Evolutionary conservation across 2,888 invertebrate genomes (phyloP), one percentile per base, ranked within the genome.

Genomic region (Lymantria dispar): DNA sequence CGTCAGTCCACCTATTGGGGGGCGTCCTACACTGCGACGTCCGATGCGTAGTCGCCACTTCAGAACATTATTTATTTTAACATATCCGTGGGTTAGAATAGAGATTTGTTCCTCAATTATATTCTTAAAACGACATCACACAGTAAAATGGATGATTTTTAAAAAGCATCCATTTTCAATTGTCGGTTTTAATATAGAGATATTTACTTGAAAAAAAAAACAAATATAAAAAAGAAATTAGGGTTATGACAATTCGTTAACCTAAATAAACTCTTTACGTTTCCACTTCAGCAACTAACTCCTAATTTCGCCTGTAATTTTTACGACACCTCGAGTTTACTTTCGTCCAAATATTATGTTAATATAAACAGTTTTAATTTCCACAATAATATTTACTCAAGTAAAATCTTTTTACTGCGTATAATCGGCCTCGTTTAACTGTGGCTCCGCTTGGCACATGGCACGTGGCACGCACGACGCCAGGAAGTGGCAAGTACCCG

Each of bases 401-500:
- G 50, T 54, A 45, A 65, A 62, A n/a, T n/a, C 59, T 61, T 65
- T 22, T 66, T 61, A 67, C 57, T 54, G 60, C 60, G 56, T 60
- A 62, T 60, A 66, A 66, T 66, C 59, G 55, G 55, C 52, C 65
- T 65, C 61, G 68, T 64, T 67, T 60, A 61, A 47, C 40, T 52
- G 37, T 51, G 56, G 54, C 55, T 54, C 52, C 40, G 49, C 33
- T 56, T 49, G 80, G 33, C n/a, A n/a, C n/a, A 30, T 7, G 30
- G 62, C 87, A 80, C 87, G 87, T 83, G 86, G 58, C 77, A 56
- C 59, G 57, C 58, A 48, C 60, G 44, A 58, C 53, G 59, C 56
- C 75, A 76, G 76, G 76, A 78, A 78, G 76, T 74, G 69, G 70
- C 77, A 64, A 79, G 75, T 75, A 75, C 69, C 70, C 69, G 64